Conservation (phyloP, 2,888 invertebrate species). For the Trissolcus brochymenae region DNA sequence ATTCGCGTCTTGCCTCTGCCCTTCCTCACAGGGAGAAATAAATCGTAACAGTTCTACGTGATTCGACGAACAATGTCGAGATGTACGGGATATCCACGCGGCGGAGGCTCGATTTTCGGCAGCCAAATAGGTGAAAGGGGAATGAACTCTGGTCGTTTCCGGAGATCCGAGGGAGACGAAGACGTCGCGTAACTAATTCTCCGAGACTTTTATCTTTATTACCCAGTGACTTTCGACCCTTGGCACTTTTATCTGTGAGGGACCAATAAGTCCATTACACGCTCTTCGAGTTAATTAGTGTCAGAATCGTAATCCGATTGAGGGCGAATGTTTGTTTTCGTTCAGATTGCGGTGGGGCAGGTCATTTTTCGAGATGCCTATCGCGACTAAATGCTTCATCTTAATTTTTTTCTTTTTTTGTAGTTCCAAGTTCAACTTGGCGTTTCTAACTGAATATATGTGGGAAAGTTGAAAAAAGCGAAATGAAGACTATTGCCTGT, state of each 20-base stretch:
- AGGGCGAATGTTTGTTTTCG: constrained; percentile 26
- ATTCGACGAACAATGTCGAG: constrained; percentile 59
- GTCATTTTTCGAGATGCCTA: constrained; percentile 9
- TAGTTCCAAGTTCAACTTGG: background rate
- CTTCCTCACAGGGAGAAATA: constrained; percentile 52
- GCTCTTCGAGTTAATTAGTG: constrained; percentile 45
- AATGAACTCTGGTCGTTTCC: constrained; percentile 12
- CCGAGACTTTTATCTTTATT: constrained; percentile 47
- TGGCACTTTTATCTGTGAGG: constrained; percentile 33
- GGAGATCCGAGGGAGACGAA: constrained; percentile 9
- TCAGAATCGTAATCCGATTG: constrained; percentile 39
- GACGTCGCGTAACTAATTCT: constrained; percentile 27
- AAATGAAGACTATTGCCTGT: background rate
- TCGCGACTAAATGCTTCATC: constrained; percentile 6
- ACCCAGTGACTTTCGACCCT: constrained; percentile 39
- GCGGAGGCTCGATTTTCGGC: constrained; percentile 17
- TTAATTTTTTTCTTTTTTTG: background rate
- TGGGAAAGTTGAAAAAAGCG: constrained; percentile 12
- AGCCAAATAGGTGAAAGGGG: constrained; percentile 30
- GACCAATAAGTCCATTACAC: constrained; percentile 48
- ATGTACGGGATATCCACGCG: constrained; percentile 22
- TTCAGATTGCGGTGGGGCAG: constrained; percentile 7
- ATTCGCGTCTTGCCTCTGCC: constrained; percentile 19
- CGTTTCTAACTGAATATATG: constrained; percentile 3
- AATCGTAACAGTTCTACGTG: constrained; percentile 61